Percentiles rank a stretch among this genome's conserved stretches.
Conservation (phyloP, 2,888 invertebrate genomes). For the Fragum fragum region DNA sequence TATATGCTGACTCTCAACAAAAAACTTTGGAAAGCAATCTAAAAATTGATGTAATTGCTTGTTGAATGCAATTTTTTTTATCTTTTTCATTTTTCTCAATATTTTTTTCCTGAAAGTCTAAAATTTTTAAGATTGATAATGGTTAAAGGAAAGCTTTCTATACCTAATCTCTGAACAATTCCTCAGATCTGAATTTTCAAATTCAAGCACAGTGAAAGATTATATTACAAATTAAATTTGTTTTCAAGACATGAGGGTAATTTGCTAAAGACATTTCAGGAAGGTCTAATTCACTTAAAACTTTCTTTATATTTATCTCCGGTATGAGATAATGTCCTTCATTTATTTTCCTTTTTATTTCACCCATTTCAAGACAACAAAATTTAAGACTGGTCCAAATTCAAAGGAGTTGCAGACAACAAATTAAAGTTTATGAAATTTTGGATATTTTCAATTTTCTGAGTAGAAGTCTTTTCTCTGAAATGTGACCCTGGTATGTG, state of each 20-base stretch:
- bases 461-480: too few relatives aligned
- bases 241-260: background rate
- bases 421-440: too few relatives aligned
- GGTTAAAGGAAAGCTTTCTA: too few relatives aligned
- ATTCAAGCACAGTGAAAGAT: background rate
- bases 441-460: too few relatives aligned
- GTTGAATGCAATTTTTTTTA: background rate
- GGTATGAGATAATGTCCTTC: background rate
- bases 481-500: too few relatives aligned
- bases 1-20: too few relatives aligned
- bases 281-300: background rate
- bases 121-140: too few relatives aligned
- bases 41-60: background rate
- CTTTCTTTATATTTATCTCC: background rate
- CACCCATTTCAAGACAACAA: too few relatives aligned
- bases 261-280: conserved; percentile 1
- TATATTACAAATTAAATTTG: background rate
- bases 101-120: background rate
- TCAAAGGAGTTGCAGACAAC: too few relatives aligned
- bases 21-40: conserved; percentile 1
- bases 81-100: conserved; percentile 3
- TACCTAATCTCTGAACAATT: too few relatives aligned
- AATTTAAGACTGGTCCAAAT: too few relatives aligned
- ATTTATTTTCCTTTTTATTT: too few relatives aligned
- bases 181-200: background rate